Evolutionary conservation across 2,797 vertebrate species (phyloP).

Genomic region (Chloroceryle amazona): DNA sequence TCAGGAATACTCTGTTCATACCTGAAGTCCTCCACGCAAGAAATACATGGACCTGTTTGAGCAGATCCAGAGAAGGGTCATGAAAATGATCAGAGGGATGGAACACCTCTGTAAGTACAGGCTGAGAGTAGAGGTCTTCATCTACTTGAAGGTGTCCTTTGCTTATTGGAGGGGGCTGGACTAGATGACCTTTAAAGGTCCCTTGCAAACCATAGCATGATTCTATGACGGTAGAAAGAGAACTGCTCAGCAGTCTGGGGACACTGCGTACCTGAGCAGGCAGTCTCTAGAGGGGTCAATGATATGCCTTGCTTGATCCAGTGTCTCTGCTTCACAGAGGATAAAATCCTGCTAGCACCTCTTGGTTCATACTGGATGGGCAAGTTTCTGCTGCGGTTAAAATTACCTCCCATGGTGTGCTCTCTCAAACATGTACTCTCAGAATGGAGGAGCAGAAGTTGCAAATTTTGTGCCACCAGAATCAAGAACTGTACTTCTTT

Average conservation of each 20-base stretch:
- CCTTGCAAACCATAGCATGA: neutral
- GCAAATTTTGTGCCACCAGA: neutral
- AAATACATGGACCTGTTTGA: neutral
- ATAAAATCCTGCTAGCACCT: neutral
- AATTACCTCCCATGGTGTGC: neutral
- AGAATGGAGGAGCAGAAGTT: neutral
- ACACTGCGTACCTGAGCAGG: neutral
- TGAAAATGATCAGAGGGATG: fast-evolving
- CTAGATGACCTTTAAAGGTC: neutral
- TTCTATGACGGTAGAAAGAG: neutral
- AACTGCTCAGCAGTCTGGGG: neutral
- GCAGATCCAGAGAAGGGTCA: fast-evolving
- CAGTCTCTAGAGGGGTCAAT: neutral
- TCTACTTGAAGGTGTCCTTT: neutral
- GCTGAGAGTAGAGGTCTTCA: neutral
- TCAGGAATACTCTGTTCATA: fast-evolving
- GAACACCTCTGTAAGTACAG: neutral
- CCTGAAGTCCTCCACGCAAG: fast-evolving
- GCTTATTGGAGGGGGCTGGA: neutral
- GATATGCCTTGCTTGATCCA: neutral
- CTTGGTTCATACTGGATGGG: neutral
- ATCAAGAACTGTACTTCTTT: neutral
- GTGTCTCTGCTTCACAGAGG: neutral
- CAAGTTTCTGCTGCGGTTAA: neutral
- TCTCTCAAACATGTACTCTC: neutral